Evolutionary conservation across 2,113 vertebrate species (phyloP).

Genomic region (Oreochromis niloticus): DNA sequence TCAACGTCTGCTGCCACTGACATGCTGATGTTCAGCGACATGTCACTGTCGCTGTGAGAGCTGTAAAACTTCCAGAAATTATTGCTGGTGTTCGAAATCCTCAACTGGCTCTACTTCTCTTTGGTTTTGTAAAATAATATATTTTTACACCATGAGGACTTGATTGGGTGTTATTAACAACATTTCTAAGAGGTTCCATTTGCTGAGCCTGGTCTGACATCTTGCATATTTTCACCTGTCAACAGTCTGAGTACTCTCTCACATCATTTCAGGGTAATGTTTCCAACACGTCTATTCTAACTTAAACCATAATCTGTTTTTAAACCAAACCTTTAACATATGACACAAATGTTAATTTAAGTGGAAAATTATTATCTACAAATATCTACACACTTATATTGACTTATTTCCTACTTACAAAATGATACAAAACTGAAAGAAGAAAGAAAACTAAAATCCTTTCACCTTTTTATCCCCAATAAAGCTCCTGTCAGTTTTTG

Average conservation of each 20-base stretch:
- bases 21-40: neutral
- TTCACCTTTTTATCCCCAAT: neutral
- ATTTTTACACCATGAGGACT: neutral
- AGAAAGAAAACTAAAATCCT: neutral
- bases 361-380: neutral
- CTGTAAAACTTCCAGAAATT: neutral
- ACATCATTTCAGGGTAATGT: neutral
- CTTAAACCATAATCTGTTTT: fast-evolving
- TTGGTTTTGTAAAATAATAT: neutral
- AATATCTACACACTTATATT: neutral
- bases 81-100: neutral
- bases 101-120: neutral
- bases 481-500: neutral
- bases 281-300: neutral
- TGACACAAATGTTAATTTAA: neutral
- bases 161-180: fast-evolving
- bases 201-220: no score
- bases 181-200: neutral
- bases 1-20: fast-evolving
- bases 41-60: neutral
- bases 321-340: neutral
- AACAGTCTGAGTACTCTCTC: neutral
- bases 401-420: neutral
- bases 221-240: no score
- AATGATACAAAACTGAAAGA: neutral